Evolutionary conservation across 2,888 invertebrate species (phyloP), one percentile per base, ranked within the genome.

Genomic region (Eupsilia transversa): DNA sequence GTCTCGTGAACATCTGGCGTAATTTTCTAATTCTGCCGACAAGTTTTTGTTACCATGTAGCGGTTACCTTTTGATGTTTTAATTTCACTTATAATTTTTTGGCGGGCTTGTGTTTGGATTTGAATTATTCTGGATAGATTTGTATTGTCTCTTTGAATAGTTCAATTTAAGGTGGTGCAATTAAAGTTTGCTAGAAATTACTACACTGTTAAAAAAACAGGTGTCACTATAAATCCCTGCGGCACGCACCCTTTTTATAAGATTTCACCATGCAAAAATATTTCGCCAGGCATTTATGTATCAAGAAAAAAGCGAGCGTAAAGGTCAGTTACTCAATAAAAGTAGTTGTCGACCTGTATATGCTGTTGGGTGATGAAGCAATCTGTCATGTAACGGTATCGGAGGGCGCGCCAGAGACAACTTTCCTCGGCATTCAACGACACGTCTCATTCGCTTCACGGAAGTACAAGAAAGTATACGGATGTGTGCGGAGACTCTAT

Each of bases 1-100:
- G 94, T 94, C 90, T 91, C 90, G 91, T 91, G 94, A 93, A 92
- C 93, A 92, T 92, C 92, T 92, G 92, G 90, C 89, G 91, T 91
- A 89, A 93, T 93, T 94, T 92, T 92, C 91, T 92, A 92, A 91
- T 92, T 92, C 88, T 87, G 87, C 88, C 86, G 81, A 87, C 87
- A 83, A 85, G 87, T 88, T 90, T 90, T 89, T 90, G 87, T 89
- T 89, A 84, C 74, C 76, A 83, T 88, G 81, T 79, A 70, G 65
- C 79, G 74, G 54, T 61, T 82, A 80, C 30, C 64, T 72, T 80
- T 79, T 76, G 75, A 76, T 66, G 65, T 73, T 74, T 77, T 74
- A 72, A 82, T 84, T 78, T 78, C 43, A 69, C 67, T 70, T 59
- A 63, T 57, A 52, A 66, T 49, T 43, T 57, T 66, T 76, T 67